Evolutionary conservation across 2,113 vertebrate species (phyloP).

Genomic region (Hyaena hyaena): DNA sequence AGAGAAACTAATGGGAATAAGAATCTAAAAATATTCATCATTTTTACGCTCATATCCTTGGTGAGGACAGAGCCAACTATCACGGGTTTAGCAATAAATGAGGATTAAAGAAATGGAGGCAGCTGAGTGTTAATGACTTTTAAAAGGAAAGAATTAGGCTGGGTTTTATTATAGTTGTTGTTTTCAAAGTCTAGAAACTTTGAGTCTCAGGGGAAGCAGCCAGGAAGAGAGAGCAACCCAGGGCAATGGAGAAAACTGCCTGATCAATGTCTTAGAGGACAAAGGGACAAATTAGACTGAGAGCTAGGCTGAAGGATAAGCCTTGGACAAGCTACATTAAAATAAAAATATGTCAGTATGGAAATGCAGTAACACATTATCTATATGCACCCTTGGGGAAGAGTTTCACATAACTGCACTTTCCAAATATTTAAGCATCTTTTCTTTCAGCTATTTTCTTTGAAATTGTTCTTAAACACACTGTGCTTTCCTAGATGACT

Average conservation of each 20-base stretch:
- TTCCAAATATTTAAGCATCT: neutral
- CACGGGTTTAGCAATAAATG: neutral
- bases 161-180: neutral
- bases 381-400: neutral
- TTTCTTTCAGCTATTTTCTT: neutral
- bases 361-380: neutral
- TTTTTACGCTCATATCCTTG: neutral
- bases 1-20: neutral
- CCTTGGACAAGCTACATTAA: neutral
- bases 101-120: neutral
- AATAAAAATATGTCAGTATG: neutral
- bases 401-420: neutral
- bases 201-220: neutral
- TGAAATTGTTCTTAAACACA: slow-evolving; percentile 30
- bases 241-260: neutral
- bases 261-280: neutral
- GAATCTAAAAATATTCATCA: neutral
- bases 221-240: neutral
- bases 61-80: neutral
- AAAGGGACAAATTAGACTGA: neutral
- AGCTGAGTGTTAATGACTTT: neutral
- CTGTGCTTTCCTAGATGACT: neutral
- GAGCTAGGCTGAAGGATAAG: neutral
- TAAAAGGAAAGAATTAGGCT: neutral
- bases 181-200: slow-evolving; percentile 27